Base-by-base conservation (phyloP, 2,797 vertebrate genomes). In the Decapterus maruadsi region DNA sequence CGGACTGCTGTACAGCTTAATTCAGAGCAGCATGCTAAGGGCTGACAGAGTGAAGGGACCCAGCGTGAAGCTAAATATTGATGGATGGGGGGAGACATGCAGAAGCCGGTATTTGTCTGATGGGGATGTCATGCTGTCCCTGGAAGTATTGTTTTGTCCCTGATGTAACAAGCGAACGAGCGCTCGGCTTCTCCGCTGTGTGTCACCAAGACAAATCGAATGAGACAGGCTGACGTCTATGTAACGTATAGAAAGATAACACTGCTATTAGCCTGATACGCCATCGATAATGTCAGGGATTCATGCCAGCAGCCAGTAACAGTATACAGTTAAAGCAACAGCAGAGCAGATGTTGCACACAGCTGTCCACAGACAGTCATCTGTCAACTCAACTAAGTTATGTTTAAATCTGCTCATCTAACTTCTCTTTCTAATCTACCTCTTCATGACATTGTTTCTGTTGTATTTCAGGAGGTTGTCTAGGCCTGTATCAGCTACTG, bases 1-100 rank as follows among this genome's bases (percentile, higher is more conserved):
- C 65, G 66, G 68, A 77, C 75, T 69, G 78, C 77, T 76, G 74
- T 78, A 85, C 77, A 67, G 76, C 82, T 88, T 81, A 77, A 85
- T 83, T 84, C 75, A 77, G 77, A 80, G 72, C 78, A 78, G 75
- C 69, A 80, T 83, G 76, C 84, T 58, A 31, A 67, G 68, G 84
- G 59, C 42, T 75, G 70, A 86, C 75, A 63, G 72, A 60, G 78
- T 80, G 68, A 38, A 58, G 63, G 68, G 71, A 78, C 75, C 55
- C 78, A 60, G 66, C 65, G 76, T 68, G 72, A 78, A 75, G 59
- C 56, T 64, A 72, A 81, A 80, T 81, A 72, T 72, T 83, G 71
- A 81, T 82, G 58, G 69, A 70, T 70, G 31, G 55, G 11, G 19
- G 45, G 62, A 54, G 78, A 81, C 8, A n/a, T 74, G 55, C 56